Percentiles rank a stretch among this genome's conserved stretches.
Evolutionary conservation across 2,888 invertebrate genomes (phyloP).

Genomic region (Lampropteryx suffumata): DNA sequence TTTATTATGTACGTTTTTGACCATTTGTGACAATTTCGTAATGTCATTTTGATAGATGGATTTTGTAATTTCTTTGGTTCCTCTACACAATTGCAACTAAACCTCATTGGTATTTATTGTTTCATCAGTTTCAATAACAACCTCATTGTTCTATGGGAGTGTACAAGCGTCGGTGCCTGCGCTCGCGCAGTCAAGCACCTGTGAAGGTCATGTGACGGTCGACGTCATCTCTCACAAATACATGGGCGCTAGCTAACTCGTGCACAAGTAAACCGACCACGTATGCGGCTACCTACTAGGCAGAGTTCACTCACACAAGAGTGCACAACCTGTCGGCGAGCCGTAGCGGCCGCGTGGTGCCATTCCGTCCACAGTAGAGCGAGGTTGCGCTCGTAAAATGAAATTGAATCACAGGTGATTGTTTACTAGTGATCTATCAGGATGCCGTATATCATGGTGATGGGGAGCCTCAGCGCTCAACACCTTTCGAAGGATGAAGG

Average conservation of each 20-base stretch:
- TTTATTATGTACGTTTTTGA: conserved; percentile 13
- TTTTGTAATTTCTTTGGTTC: too few relatives aligned
- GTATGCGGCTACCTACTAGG: conserved; percentile 45
- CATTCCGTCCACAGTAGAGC: conserved; percentile 33
- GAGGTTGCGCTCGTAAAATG: conserved; percentile 49
- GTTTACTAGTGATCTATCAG: conserved; percentile 36
- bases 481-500: conserved; percentile 76
- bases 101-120: background rate
- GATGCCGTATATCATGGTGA: conserved; percentile 80
- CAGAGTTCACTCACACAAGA: conserved; percentile 67
- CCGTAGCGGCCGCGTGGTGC: conserved; percentile 45
- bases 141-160: conserved; percentile 28
- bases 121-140: conserved; percentile 31
- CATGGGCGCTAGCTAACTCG: conserved; percentile 38
- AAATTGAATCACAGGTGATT: conserved; percentile 49
- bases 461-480: conserved; percentile 72
- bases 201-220: conserved; percentile 68
- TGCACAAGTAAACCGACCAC: conserved; percentile 38
- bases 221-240: conserved; percentile 58
- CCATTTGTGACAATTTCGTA: conserved; percentile 8
- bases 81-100: too few relatives aligned
- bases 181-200: conserved; percentile 60
- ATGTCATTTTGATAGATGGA: conserved; percentile 10
- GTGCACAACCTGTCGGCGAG: conserved; percentile 53
- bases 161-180: conserved; percentile 39